These are phyloP conservation scores for Cerceris rybyensis DNA, from an alignment of 2,888 invertebrate species.

Conservation along the genomic window DNA sequence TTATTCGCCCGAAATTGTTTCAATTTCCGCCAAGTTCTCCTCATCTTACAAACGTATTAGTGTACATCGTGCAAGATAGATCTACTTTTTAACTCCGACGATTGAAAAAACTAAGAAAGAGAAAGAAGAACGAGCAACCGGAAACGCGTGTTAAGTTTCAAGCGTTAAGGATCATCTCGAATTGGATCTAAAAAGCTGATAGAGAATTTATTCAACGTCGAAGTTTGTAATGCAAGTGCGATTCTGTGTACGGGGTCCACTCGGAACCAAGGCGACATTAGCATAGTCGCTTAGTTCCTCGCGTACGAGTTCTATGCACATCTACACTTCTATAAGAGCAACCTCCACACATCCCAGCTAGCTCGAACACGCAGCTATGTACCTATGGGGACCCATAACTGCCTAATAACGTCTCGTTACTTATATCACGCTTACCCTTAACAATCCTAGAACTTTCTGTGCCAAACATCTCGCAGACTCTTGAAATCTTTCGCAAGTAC, in stretches of 20 bases:
- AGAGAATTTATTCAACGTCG: constrained; percentile 79
- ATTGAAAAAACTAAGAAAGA: too few species aligned
- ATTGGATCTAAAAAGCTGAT: constrained; percentile 70
- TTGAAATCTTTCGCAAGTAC: constrained; percentile 40
- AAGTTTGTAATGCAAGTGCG: constrained; percentile 79
- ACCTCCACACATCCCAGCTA: constrained; percentile 45
- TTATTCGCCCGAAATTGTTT: constrained; percentile 6
- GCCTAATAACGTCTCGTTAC: constrained; percentile 78
- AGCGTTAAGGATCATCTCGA: not conserved
- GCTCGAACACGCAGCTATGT: constrained; percentile 61
- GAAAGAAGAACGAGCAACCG: not conserved
- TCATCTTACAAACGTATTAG: too few species aligned
- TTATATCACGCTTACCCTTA: constrained; percentile 71
- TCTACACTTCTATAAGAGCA: constrained; percentile 44
- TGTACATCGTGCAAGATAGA: too few species aligned
- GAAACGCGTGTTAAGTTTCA: not conserved
- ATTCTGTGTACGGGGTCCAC: constrained; percentile 77
- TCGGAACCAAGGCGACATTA: constrained; percentile 76
- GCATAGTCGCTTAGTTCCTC: constrained; percentile 71
- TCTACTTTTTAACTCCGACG: too few species aligned
- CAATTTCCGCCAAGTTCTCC: not conserved
- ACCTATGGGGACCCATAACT: constrained; percentile 77
- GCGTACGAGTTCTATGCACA: constrained; percentile 47
- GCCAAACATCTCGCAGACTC: constrained; percentile 5
- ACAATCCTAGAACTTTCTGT: constrained; percentile 54